A percentile compares a stretch with the other conserved stretches of the same genome.
These are phyloP conservation scores for Gymnorhina tibicen DNA, from an alignment of 2,113 vertebrate species.

Conservation along the genomic window DNA sequence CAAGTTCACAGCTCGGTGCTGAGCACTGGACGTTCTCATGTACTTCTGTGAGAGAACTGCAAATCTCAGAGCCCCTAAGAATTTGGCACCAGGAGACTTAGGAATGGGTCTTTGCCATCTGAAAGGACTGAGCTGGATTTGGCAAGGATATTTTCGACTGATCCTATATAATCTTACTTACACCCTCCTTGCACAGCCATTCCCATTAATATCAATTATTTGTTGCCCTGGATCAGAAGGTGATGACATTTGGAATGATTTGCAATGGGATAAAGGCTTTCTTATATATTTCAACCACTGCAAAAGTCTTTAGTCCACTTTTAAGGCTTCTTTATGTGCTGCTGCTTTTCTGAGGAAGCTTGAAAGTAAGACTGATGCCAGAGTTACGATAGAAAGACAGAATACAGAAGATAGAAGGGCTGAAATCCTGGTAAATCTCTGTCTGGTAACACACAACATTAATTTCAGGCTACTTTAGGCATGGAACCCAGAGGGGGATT, in stretches of 20 bases:
- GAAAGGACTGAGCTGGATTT: background rate
- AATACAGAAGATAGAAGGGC: background rate
- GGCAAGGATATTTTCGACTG: background rate
- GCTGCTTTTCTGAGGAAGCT: background rate
- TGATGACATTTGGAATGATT: constrained; percentile 1
- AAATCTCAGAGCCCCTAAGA: background rate
- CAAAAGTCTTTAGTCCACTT: background rate
- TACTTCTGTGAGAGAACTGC: background rate
- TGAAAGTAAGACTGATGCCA: background rate
- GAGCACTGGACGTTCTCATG: background rate
- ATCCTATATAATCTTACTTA: constrained; percentile 13
- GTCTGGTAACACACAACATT: background rate
- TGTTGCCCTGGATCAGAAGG: constrained; percentile 4
- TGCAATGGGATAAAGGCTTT: background rate
- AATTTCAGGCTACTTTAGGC: background rate
- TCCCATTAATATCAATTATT: constrained; percentile 16
- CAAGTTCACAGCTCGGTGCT: background rate
- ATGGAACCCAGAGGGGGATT: background rate
- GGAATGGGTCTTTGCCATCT: background rate
- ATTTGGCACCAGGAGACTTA: background rate
- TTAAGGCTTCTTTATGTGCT: background rate
- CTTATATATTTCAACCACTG: background rate
- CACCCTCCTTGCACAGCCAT: background rate
- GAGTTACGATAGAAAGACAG: background rate
- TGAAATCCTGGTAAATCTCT: background rate